Evolutionary conservation across 2,888 invertebrate genomes (phyloP), one percentile per base, ranked within the genome.

Genomic region (Aricia artaxerxes): DNA sequence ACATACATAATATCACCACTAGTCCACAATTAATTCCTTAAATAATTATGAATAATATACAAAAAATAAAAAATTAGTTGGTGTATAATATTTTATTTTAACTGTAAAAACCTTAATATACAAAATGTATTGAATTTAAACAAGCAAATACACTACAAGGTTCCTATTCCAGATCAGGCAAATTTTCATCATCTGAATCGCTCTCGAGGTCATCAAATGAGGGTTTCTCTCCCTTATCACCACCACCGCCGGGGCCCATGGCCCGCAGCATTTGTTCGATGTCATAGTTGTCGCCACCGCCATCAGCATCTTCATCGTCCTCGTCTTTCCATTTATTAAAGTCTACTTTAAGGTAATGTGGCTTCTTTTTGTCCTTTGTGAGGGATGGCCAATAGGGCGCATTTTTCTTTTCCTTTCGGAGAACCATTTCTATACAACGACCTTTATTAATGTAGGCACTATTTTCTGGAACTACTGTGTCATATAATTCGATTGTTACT

Each of bases 241-340:
- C 91, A 78, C 85, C 88, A 78, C 85, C 87, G 53, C 87, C 88
- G 75, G 96, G 96, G 80, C 96, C 96, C 96, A 97, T 97, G 83
- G 96, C 95, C 84, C 95, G 95, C 94, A 97, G 96, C 96, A 97
- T 96, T 92, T 97, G 96, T 88, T 96, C 96, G 81, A 96, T 92
- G 87, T 96, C 96, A 78, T 94, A 94, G 78, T 92, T 83, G 80
- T 86, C 93, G 79, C 87, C 89, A 77, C 83, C 88, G 80, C 89
- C 96, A 84, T 98, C 98, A 83, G 97, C 97, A n/a, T 97, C 97
- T 79, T 97, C 98, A 82, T 99, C 99, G 87, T 98, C 98, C 92
- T 99, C 99, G 94, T 99, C 99, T 93, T 96, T 97, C 99, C 99
- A 99, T 94, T 99, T 99, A 89, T 98, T 98, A 90, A 99, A 99